Evolutionary conservation across 2,797 vertebrate species (phyloP), one percentile per base, ranked within the genome.

Genomic region (Epinephelus awoara): DNA sequence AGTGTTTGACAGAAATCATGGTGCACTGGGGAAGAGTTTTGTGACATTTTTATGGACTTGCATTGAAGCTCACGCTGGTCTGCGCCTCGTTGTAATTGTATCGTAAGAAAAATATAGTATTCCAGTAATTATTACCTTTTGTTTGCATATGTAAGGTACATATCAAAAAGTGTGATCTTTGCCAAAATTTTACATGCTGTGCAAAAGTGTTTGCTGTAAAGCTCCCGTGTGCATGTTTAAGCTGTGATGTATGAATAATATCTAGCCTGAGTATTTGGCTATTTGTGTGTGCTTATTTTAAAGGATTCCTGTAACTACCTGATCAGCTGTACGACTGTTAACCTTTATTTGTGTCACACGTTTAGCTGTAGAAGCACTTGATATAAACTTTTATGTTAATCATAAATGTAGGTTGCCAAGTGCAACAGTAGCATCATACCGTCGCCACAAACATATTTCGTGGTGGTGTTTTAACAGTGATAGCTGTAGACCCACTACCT

Each of bases 101-200:
- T 58, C 15, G 6, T 17, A 8, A 11, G 21, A 29, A 40, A 59
- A 1, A 46, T 1, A 3, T 19, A 6, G 3, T 46, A 19, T n/a
- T 44, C 58, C 1, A 65, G 8, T 66, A 29, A 29, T 38, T 44
- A 63, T 49, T 44, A 19, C 2, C 11, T 15, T 51, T 47, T 65
- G 21, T 78, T 44, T 56, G 4, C 21, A 17, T 63, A n/a, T 64
- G 7, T 47, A 62, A 57, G 49, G 4, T 54, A 23, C 62, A 65
- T 27, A 13, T 34, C 29, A 15, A 42, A 40, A 44, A 72, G 38
- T 82, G 19, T 73, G 56, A 15, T 78, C 67, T 76, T 76, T 84
- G 74, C 76, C 75, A 84, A 61, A 67, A 65, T 83, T 85, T 74
- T 25, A 50, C 18, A 62, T 70, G 52, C 19, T 61, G 17, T 75